Base-by-base conservation (phyloP, 2,113 vertebrate species). In the Harpagus bidentatus region DNA sequence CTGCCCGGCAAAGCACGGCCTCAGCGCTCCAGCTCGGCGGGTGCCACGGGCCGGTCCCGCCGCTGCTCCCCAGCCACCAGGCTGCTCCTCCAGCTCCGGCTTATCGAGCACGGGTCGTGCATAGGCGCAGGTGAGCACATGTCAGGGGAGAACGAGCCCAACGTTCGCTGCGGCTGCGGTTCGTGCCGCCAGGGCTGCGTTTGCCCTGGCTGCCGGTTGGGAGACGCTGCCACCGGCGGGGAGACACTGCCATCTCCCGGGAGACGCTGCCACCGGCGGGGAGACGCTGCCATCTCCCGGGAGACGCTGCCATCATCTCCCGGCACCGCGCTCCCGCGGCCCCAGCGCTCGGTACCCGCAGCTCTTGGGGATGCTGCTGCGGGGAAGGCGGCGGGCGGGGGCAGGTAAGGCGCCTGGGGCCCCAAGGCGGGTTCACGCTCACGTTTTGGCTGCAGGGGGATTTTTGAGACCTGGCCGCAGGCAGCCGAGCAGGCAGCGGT, bases 211-310 rank as follows among this genome's bases (percentile, higher is more conserved):
- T 16, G 72, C 50, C 6, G 45, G 32, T 11, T 11, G 38, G 36
- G 40, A 18, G 0, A 9, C 25, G 0, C 85, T 65, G 43, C 42
- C 7, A 23, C 77, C 36, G 19, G 67, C 9, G 58, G 90, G 88
- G 48, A 11, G 65, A 97, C 91, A 95, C 96, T 80, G 98, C 98
- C 98, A 96, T 15, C 97, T 98, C 88, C 95, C 59, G 98, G 43
- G 43, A 43, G 43, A 7, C 43, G 7, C 16, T 65, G 43, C 42
- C 7, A 23, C 77, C 36, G 19, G 67, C 9, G 58, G 90, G 88
- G 48, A 11, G 65, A 97, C 91, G 95, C 96, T 80, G 98, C 98
- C 43, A 40, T 40, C 40, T 43, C 43, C 16, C 43, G 38, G n/a
- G 38, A 18, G 0, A 6, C 23, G 0, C 85, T 43, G 42, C 42